These are phyloP conservation scores for Micronycteris hirsuta DNA, from an alignment of 2,113 vertebrate genomes.

Conservation along the genomic window DNA sequence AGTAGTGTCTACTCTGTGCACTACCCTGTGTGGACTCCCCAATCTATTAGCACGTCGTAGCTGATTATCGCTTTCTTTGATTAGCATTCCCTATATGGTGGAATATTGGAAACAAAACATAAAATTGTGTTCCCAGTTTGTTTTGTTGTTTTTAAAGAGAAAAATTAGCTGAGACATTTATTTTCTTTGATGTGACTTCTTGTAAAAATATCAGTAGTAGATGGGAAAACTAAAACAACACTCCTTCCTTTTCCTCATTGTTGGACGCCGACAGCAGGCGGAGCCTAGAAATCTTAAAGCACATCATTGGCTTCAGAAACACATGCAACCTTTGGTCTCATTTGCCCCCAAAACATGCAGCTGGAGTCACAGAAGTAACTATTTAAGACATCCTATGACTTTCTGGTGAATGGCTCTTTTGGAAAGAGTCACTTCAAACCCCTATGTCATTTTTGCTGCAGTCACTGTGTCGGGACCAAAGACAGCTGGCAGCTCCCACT, in stretches of 20 bases:
- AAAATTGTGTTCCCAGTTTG: neutral
- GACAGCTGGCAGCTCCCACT: conserved; percentile 32
- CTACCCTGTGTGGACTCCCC: neutral
- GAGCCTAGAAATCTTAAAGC: neutral
- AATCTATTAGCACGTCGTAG: neutral
- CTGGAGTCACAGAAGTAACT: neutral
- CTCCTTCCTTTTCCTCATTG: conserved; percentile 5
- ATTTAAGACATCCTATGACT: neutral
- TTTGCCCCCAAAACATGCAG: neutral
- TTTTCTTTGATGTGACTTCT: neutral
- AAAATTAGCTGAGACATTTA: neutral
- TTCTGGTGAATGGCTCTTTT: conserved; percentile 24
- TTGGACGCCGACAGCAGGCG: neutral
- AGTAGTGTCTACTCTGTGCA: neutral
- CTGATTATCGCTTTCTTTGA: neutral
- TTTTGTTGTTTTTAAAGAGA: neutral
- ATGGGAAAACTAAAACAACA: conserved; percentile 20
- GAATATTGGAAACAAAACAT: neutral
- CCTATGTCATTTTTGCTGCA: neutral
- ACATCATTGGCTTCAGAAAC: neutral
- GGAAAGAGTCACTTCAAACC: conserved; percentile 13
- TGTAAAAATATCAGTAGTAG: conserved; percentile 16
- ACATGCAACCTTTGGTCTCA: neutral
- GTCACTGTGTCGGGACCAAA: conserved; percentile 15
- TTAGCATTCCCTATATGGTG: neutral